Base-by-base conservation (phyloP, 1,140 invertebrate genomes). In the Drosophila varians region DNA sequence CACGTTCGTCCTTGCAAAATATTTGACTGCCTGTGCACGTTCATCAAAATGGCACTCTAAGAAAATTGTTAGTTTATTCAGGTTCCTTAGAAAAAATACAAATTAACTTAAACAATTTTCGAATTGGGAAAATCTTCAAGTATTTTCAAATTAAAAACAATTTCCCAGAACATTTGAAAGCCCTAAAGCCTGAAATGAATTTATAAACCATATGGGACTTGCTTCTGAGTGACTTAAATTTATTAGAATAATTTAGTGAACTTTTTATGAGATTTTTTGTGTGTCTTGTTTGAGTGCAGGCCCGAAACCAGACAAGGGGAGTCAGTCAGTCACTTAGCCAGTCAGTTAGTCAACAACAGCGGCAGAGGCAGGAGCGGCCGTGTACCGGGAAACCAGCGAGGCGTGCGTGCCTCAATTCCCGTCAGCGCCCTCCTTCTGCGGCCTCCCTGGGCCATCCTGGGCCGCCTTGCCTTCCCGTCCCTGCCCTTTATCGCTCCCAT, bases 1-100 rank as follows among this genome's bases (percentile, higher is more conserved):
- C 76, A 86, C 58, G 73, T 72, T 76, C 55, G 58, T 76, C 52
- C 73, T 86, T 76, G 76, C 57, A 75, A 86, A 84, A 74, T 75
- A 86, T 84, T 84, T 76, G 66, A 57, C 66, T 77, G 77, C 60
- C 77, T 84, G 76, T 54, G 75, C 82, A 87, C 80, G 82, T 86
- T 69, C 47, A 64, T 73, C 75, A 16, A 21, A 58, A 69, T 53
- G 38, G 51, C 51, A 60, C 65, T 47, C 42, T 25, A 11, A 19
- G 8, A 62, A 45, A 62, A 28, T 9, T 8, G 6, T n/a, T n/a
- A n/a, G n/a, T 54, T 21, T 26, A 26, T 26, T 1, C 2, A 7
- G 11, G 3, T 21, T 6, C 4, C 12, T 7, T 21, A 5, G 0
- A 3, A 8, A n/a, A 19, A 51, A 12, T 21, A 21, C 2, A 21